Evolutionary conservation across 2,113 vertebrate genomes (phyloP), one percentile per base, ranked within the genome.

Genomic region (Tupaia tana): DNA sequence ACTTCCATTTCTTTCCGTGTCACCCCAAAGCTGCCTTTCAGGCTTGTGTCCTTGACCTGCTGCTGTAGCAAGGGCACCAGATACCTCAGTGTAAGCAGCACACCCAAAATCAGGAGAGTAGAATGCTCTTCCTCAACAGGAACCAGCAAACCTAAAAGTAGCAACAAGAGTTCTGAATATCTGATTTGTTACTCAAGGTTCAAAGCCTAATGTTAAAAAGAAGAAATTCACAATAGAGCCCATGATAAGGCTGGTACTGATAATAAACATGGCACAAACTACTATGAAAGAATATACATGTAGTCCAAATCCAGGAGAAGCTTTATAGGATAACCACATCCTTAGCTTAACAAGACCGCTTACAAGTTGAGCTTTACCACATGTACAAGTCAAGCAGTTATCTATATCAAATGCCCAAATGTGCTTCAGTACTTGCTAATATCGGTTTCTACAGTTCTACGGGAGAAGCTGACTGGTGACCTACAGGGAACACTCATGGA

Each of bases 21-120:
- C 91, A 99, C 99, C 2, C 99, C 99, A 59, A 99, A 99, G 98
- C 99, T 99, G 97, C 99, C 99, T 97, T 99, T 99, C 93, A 99
- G 98, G 97, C 99, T 99, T 64, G 98, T 99, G 97, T 99, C 99
- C 97, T 99, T 99, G 81, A 99, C 99, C 96, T 99, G 99, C 96
- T 99, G 99, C 98, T 99, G 99, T 86, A 99, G 98, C 96, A 99
- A 98, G 78, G 99, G 99, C 98, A 99, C 99, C 96, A 99, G 98
- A 97, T 99, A 99, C 63, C 99, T 99, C 31, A 99, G 97, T 0
- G 99, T 99, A 95, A 99, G 98, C 97, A 99, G 97, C 94, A 99
- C 99, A 14, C 99, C 99, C 27, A 99, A 98, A 95, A 99, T 99
- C 91, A 99, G 97, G 43, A 99, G 99, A 85, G 98, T 99, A 25